Base-by-base conservation (phyloP, 1,140 invertebrate species). In the Leptopilina boulardi region DNA sequence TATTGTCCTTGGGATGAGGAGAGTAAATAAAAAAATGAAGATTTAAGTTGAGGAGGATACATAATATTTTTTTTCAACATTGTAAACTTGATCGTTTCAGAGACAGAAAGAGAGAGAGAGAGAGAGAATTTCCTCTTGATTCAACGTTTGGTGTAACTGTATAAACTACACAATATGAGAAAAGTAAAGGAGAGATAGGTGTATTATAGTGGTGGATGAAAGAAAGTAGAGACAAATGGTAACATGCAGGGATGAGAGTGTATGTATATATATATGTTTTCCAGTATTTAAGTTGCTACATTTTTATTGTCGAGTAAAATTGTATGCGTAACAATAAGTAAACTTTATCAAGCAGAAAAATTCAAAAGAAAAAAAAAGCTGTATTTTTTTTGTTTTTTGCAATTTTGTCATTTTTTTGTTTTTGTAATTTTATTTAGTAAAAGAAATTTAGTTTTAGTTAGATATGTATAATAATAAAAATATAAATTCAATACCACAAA, bases 91-190 rank as follows among this genome's bases (percentile, higher is more conserved):
- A 34, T 66, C 23, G 56, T 66, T 13, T n/a, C n/a, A n/a, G n/a
- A n/a, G n/a, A n/a, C n/a, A n/a, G n/a, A n/a, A 34, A 34, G 6
- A 34, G 30, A 3, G 30, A 34, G 23, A 30, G 10, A 66, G 13
- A 66, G 59, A 11, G 13, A 15, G 59, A 2, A 8, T 23, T 56
- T 56, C 21, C 54, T 56, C 19, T 34, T 15, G 4, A 66, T 30
- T 30, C 13, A 66, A 30, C 59, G n/a, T 11, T 26, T 13, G 59
- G 21, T 34, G 9, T 8, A 66, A 56, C 54, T 56, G 54, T 4
- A 66, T 66, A 15, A 66, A 66, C 56, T 30, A 66, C 26, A 66
- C 56, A 66, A 66, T 66, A 66, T 30, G 26, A 66, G 56, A 66
- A 66, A 66, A 66, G 23, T 34, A 66, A 30, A 26, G 54, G n/a